Evolutionary conservation across 2,113 vertebrate genomes (phyloP), one percentile per base, ranked within the genome.

Genomic region (Dipodomys stephensi): DNA sequence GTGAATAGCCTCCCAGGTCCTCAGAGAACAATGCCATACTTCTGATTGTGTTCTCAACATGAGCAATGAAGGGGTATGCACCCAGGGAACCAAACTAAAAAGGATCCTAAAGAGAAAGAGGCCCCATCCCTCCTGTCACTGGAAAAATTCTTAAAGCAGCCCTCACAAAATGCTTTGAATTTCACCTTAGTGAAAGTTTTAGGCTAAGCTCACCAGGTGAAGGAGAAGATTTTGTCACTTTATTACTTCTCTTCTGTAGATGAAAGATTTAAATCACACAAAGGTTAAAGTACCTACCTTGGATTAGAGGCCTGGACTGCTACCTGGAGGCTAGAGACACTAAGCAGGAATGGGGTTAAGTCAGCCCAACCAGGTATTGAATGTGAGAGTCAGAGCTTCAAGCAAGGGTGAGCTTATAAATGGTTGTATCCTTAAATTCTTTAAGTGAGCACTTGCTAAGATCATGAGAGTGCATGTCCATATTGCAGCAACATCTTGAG

Each of bases 1-100:
- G n/a, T 93, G 81, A 94, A 89, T 30, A 95, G 30, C 65, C 35
- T 84, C 73, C 57, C 81, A 77, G 32, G 78, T 76, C 65, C 80
- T 84, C 60, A 65, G 76, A 95, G 67, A 95, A 62, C 35, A 84
- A 25, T 23, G n/a, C 2, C 16, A 39, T 49, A 22, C 39, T 82
- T 79, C 62, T 62, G 39, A 95, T 7, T 82, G 44, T 94, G n/a
- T 64, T 77, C 72, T 80, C 22, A 22, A 92, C 18, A 7, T 27
- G 7, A 13, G 27, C 62, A 90, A 83, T 77, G 27, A 94, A 39
- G 92, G 13, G 10, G 57, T 9, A 19, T 23, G 19, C 7, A 74
- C 23, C 1, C 39, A 67, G n/a, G 72, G 77, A 81, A 39, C 28
- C 23, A 69, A 49, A 82, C 32, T 27, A 1, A 74, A 5, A 18